Percentiles rank a stretch among this genome's conserved stretches.
Evolutionary conservation across 2,888 invertebrate species (phyloP).

Genomic region (Yponomeuta malinellus): DNA sequence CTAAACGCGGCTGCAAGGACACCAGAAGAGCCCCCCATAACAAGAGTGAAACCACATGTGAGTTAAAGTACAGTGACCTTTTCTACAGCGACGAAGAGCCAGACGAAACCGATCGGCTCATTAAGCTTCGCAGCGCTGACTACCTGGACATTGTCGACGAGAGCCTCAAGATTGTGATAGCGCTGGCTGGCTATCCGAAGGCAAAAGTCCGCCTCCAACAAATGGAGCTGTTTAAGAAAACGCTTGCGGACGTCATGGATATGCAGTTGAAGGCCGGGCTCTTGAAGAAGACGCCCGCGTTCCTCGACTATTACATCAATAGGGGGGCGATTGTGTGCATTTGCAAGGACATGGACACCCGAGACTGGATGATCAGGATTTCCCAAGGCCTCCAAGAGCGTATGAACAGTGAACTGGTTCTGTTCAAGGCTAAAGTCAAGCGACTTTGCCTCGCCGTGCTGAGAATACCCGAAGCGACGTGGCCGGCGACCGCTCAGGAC

Average conservation of each 20-base stretch:
- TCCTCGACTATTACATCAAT: slow-evolving; percentile 59
- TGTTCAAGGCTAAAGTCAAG: slow-evolving; percentile 53
- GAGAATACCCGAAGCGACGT: slow-evolving; percentile 49
- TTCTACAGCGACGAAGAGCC: slow-evolving; percentile 38
- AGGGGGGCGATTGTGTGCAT: slow-evolving; percentile 61
- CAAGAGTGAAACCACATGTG: slow-evolving; percentile 41
- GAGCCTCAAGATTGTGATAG: slow-evolving; percentile 50
- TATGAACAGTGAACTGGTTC: slow-evolving; percentile 49
- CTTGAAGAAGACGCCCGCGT: slow-evolving; percentile 46
- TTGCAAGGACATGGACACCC: slow-evolving; percentile 54
- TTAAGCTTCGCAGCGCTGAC: slow-evolving; percentile 50
- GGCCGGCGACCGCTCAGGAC: slow-evolving; percentile 55
- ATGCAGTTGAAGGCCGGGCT: slow-evolving; percentile 59
- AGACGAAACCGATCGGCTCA: slow-evolving; percentile 56
- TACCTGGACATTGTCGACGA: slow-evolving; percentile 59
- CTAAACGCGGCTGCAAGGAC: not conserved
- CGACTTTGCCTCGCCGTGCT: slow-evolving; percentile 53
- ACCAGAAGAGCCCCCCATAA: slow-evolving; percentile 20
- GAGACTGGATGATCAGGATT: slow-evolving; percentile 59
- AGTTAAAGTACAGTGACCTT: slow-evolving; percentile 49
- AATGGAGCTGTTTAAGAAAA: slow-evolving; percentile 52
- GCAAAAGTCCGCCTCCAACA: slow-evolving; percentile 53
- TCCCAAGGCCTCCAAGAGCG: slow-evolving; percentile 59
- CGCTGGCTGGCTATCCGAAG: slow-evolving; percentile 57
- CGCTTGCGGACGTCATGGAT: slow-evolving; percentile 50